phyloP scores from a whole-genome alignment of 2,113 vertebrate species.

The Oplegnathus fasciatus region DNA sequence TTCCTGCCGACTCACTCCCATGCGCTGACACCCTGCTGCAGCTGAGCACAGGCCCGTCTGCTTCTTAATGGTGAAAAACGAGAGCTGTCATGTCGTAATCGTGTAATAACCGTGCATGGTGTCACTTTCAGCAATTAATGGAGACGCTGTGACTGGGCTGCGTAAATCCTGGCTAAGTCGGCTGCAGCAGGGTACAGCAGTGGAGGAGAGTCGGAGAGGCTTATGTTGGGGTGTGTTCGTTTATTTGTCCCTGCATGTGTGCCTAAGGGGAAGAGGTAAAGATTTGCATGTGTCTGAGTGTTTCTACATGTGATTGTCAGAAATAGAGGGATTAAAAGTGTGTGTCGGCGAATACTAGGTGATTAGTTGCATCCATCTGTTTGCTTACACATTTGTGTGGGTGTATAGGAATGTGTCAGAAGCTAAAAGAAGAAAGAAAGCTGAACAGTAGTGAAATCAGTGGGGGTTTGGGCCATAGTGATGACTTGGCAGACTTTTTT shows the following conservation, averaged over 20 bases:
- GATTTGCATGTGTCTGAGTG: conserved; percentile 29
- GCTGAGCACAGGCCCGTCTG: conserved; percentile 70
- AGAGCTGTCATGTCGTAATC: conserved; percentile 85
- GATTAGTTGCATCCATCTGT: conserved; percentile 22
- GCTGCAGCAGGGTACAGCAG: conserved; percentile 51
- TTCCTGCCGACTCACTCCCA: conserved; percentile 59
- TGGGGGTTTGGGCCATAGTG: neutral
- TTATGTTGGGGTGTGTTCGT: conserved; percentile 40
- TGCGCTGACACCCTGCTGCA: conserved; percentile 71
- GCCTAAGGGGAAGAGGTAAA: neutral
- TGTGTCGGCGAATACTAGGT: conserved; percentile 17
- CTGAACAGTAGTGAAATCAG: conserved; percentile 1
- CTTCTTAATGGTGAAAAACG: conserved; percentile 82
- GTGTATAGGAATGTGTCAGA: conserved; percentile 12
- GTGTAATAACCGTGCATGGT: conserved; percentile 80
- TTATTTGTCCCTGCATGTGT: conserved; percentile 46
- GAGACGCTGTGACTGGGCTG: conserved; percentile 78
- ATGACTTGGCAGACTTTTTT: conserved; percentile 31
- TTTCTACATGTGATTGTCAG: conserved; percentile 23
- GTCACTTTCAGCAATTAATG: conserved; percentile 85
- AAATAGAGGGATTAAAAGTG: conserved; percentile 17
- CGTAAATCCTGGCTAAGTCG: conserved; percentile 81
- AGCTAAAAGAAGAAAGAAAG: conserved; percentile 10
- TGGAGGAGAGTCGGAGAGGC: conserved; percentile 51
- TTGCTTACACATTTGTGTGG: conserved; percentile 8